Percentiles rank a stretch among this genome's conserved stretches.
Conservation (phyloP, 2,113 vertebrate species). For the Dasyprocta punctata region DNA sequence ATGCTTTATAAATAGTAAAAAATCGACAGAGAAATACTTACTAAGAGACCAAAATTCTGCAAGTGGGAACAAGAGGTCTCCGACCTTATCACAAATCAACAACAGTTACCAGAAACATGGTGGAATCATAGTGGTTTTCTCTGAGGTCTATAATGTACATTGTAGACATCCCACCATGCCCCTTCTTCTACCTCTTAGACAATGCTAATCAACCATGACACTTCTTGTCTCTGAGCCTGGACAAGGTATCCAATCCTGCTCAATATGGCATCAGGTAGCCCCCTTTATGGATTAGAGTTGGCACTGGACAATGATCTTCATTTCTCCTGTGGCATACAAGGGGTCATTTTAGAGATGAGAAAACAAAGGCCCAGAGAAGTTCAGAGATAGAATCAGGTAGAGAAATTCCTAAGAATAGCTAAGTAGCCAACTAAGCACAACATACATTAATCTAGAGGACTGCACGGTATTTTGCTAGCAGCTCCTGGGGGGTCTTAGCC, state of each 20-base stretch:
- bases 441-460: not conserved
- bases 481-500: not conserved
- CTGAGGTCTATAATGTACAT: not conserved
- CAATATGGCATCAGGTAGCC: not conserved
- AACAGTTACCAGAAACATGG: not conserved
- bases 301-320: not conserved
- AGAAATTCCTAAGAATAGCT: not conserved
- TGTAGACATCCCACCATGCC: not conserved
- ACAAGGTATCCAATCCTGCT: not conserved
- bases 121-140: not conserved
- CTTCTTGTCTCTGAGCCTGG: not conserved
- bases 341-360: not conserved
- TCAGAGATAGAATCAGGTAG: not conserved
- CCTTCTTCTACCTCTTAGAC: not conserved
- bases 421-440: not conserved
- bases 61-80: not conserved
- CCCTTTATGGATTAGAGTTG: not conserved
- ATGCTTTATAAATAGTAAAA: not conserved
- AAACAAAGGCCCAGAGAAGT: not conserved
- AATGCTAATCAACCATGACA: not conserved
- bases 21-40: not conserved
- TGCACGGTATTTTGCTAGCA: not conserved
- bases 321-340: not conserved
- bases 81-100: not conserved
- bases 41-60: not conserved